Percentiles rank a stretch among this genome's conserved stretches.
Conservation (phyloP, 2,888 invertebrate genomes). For the Cistogaster globosa region DNA sequence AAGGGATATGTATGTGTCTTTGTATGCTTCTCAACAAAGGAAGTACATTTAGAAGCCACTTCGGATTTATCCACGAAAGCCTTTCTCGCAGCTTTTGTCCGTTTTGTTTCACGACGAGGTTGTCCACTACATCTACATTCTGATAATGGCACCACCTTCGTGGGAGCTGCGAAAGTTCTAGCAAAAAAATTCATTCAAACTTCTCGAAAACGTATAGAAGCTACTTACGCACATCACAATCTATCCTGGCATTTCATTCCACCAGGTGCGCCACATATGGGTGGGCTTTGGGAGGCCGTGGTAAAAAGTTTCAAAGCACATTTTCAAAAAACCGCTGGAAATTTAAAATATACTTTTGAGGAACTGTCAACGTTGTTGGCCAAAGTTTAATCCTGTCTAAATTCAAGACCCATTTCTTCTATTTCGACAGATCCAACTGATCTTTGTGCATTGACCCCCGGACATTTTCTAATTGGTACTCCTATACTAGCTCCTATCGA, state of each 20-base stretch:
- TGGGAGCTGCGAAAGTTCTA: too few relatives aligned
- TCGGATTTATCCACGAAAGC: too few relatives aligned
- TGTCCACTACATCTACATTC: not conserved
- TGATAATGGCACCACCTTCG: too few relatives aligned
- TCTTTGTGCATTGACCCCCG: not conserved
- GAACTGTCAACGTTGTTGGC: constrained; percentile 14
- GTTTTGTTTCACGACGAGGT: not conserved
- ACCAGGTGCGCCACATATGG: not conserved
- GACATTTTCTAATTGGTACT: constrained; percentile 31
- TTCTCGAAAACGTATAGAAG: too few relatives aligned
- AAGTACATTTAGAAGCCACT: too few relatives aligned
- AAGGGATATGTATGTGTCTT: too few relatives aligned
- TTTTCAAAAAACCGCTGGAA: not conserved
- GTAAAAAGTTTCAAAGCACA: not conserved
- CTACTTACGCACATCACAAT: not conserved
- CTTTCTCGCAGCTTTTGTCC: too few relatives aligned
- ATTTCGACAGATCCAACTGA: constrained; percentile 20
- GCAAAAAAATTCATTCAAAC: too few relatives aligned
- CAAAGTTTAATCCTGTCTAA: not conserved
- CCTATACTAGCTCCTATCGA: constrained; percentile 24
- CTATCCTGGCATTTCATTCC: not conserved
- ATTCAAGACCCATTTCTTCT: not conserved
- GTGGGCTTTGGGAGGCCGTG: not conserved
- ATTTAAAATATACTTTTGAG: constrained; percentile 12
- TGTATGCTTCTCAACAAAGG: too few relatives aligned